Evolutionary conservation across 2,888 invertebrate species (phyloP), one percentile per base, ranked within the genome.

Genomic region (Lasioglossum morio): DNA sequence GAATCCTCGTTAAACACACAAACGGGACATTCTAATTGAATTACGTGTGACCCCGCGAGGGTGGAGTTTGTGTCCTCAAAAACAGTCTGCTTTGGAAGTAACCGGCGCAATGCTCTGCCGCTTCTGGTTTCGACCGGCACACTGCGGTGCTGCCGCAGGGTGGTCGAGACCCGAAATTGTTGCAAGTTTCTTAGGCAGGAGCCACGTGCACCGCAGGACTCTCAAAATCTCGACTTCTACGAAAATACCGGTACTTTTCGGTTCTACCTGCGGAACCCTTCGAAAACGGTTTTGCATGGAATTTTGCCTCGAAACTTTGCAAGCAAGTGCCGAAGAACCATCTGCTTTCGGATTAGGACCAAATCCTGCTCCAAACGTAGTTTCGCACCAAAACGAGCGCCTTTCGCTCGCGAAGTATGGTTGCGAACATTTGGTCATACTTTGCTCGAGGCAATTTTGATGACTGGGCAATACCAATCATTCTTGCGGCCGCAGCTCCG

Each of bases 91-190:
- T 83, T 81, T 77, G 69, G 75, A 84, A 74, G 82, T 82, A 84
- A 76, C 78, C 89, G 82, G 86, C 84, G 82, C 81, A 80, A 84
- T 88, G 83, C 89, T 88, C 86, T 73, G 63, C 83, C 84, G 83
- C 81, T 84, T 84, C 46, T 72, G 87, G 91, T 89, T 90, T 91
- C 92, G 92, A 91, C 91, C 90, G 86, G 87, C 80, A 84, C 79
- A 34, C 79, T 81, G 76, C 82, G 79, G 91, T 93, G 93, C 92
- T 93, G 93, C 93, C 93, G 77, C 90, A 80, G 79, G 81, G 90
- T 87, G 93, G 92, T 82, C 87, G 88, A 90, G 91, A 92, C 90
- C 92, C 91, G 93, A 93, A 92, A 86, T 91, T 87, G 75, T 81
- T 76, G 76, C 79, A 79, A 70, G 74, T 84, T 88, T 72, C 63